Evolutionary conservation across 1,140 invertebrate genomes (phyloP).

Genomic region (Maconellicoccus hirsutus): DNA sequence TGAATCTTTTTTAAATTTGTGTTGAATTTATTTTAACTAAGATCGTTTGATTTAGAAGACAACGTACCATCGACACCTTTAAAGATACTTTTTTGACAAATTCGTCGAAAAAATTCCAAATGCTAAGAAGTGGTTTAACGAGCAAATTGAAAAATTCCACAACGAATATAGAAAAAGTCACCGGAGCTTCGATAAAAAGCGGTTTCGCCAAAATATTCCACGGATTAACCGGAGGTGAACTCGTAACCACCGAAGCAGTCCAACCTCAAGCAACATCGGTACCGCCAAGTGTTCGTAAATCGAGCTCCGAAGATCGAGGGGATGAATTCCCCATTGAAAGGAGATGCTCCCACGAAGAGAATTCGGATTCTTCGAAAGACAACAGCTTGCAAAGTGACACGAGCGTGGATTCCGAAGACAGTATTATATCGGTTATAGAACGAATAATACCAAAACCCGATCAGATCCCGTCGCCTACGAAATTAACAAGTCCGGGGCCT

Average conservation of each 20-base stretch:
- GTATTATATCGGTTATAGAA: slow-evolving; percentile 73
- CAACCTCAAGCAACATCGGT: slow-evolving; percentile 25
- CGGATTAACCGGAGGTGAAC: slow-evolving; percentile 44
- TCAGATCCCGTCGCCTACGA: slow-evolving; percentile 25
- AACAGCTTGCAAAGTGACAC: slow-evolving; percentile 85
- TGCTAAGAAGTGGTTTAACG: slow-evolving; percentile 70
- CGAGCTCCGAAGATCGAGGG: slow-evolving; percentile 29
- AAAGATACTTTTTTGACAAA: slow-evolving; percentile 60
- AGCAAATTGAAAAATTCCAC: slow-evolving; percentile 67
- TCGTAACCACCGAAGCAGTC: slow-evolving; percentile 24
- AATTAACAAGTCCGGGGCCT: slow-evolving; percentile 29
- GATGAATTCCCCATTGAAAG: slow-evolving; percentile 37
- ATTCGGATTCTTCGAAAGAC: slow-evolving; percentile 78
- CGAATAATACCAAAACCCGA: slow-evolving; percentile 59
- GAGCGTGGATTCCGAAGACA: slow-evolving; percentile 83
- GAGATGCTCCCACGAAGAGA: slow-evolving; percentile 59
- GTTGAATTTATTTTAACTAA: neutral
- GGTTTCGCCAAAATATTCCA: slow-evolving; percentile 63
- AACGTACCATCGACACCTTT: slow-evolving; percentile 52
- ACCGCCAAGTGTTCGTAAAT: slow-evolving; percentile 27
- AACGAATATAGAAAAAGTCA: slow-evolving; percentile 65
- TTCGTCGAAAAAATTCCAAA: slow-evolving; percentile 63
- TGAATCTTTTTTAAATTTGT: neutral
- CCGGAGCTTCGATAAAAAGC: slow-evolving; percentile 47
- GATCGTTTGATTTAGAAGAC: neutral